Conservation (phyloP, 2,113 vertebrate species). For the Neodon shergylaensis region DNA sequence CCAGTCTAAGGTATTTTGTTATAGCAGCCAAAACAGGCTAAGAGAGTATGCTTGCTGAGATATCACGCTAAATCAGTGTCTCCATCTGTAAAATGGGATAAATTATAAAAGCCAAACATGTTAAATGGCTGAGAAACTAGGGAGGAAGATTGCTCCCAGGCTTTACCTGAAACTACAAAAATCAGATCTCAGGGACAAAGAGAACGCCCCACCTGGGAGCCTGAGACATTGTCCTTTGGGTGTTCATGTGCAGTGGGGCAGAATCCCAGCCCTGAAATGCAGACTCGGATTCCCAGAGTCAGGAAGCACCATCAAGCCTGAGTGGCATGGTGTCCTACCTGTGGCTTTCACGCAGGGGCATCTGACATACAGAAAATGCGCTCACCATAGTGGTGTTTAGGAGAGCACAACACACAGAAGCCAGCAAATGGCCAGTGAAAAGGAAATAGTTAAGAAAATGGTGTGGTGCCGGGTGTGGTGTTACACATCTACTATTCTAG, state of each 20-base stretch:
- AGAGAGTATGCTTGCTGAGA: background rate
- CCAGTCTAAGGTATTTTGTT: too few relatives aligned
- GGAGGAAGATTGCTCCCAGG: background rate
- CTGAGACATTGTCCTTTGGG: background rate
- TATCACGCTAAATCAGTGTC: background rate
- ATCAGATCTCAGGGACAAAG: background rate
- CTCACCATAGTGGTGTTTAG: background rate
- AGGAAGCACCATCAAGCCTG: background rate
- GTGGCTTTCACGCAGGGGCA: background rate
- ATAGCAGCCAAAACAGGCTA: too few relatives aligned
- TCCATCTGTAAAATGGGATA: background rate
- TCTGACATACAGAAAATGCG: background rate
- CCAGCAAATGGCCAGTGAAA: background rate
- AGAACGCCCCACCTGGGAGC: background rate
- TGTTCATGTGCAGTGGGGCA: too few relatives aligned
- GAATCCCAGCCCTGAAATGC: background rate
- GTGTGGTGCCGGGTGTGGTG: background rate
- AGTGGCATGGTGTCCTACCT: background rate
- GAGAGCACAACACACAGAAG: background rate
- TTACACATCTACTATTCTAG: fast-evolving
- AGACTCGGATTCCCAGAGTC: background rate
- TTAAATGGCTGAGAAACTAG: background rate
- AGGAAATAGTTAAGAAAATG: background rate
- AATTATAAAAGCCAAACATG: background rate
- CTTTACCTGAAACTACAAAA: background rate